Base-by-base conservation (phyloP, 2,888 invertebrate species). In the Anoncus sp. region DNA sequence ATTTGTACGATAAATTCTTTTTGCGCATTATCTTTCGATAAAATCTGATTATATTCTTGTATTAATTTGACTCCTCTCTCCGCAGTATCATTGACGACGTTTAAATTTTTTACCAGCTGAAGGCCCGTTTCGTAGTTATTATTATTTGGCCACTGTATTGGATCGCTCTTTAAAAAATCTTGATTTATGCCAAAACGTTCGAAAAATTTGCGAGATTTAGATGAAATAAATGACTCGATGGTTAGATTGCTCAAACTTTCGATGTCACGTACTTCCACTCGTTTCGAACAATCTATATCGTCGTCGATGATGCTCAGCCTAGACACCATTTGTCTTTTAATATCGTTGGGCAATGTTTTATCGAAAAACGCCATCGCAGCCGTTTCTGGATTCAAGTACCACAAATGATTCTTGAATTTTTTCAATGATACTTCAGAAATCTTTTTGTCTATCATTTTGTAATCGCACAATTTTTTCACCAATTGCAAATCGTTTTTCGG, bases 1-100 rank as follows among this genome's bases (percentile, higher is more conserved):
- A 55, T 16, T 35, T 55, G 35, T 2, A 55, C 16, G 1, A 55
- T 55, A 55, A 31, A 55, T 27, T 53, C 27, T n/a, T 53, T 53
- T 53, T 47, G 47, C n/a, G n/a, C 47, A 9, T 47, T 9, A 16
- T 47, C 47, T 16, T 16, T n/a, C 9, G 47, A 16, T 9, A 47
- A 16, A 47, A 31, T 31, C 3, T 31, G 3, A 5, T 31, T 31
- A 31, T 31, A 31, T 31, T 31, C 31, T 31, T 31, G 3, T 7
- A 31, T 31, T 31, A 31, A 31, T 5, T 31, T 3, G 7, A 31
- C 31, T 31, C 4, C 31, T 31, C 31, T 31, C 31, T 31, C 31
- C 3, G 31, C 31, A 3, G 31, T 31, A 31, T 31, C 31, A 31
- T 31, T 31, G 3, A 31, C 31, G 31, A 31, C 31, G 4, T 31